Evolutionary conservation across 2,113 vertebrate species (phyloP), one percentile per base, ranked within the genome.

Genomic region (Fulica atra): DNA sequence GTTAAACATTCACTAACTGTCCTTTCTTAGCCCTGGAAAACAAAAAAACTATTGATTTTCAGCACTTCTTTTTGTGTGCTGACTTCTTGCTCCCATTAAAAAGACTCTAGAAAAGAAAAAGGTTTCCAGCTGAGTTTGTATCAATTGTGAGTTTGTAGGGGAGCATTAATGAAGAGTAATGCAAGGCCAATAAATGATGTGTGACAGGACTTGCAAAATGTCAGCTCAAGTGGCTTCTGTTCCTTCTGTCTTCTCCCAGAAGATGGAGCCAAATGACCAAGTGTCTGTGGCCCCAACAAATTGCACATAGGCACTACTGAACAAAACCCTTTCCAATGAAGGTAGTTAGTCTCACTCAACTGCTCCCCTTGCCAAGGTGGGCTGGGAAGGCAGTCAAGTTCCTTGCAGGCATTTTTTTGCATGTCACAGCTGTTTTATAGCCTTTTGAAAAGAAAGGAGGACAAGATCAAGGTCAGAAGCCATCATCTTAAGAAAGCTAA

Each of bases 191-290:
- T 74, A 91, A 93, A 76, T 44, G 16, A 78, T 53, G 29, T 54
- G 65, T 84, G 86, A 88, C 51, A 71, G 61, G 72, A 88, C 65
- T 76, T 36, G 18, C 11, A 51, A 86, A 86, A 81, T 61, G 53
- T 56, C 93, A 84, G 64, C 53, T 81, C 36, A 11, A 69, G 40
- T 35, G 53, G 8, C 38, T 94, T 88, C 25, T 57, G 57, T 57
- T 88, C 53, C 86, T 92, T 81, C 65, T 87, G 80, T 48, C 57
- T 96, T 95, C 46, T 87, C 83, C 95, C 93, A 95, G 92, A 92
- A 96, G 95, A 91, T 92, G 93, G 95, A 96, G 90, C 93, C 77
- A 95, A 92, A 96, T 94, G 80, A 90, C 90, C 86, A 94, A 70
- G 46, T 19, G 84, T 88, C 36, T 61, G 54, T 85, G 71, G 77